Percentiles rank a stretch among this genome's conserved stretches.
Conservation (phyloP, 37 sponge, comb jelly and placozoan species). For the Mnemiopsis leidyi region DNA sequence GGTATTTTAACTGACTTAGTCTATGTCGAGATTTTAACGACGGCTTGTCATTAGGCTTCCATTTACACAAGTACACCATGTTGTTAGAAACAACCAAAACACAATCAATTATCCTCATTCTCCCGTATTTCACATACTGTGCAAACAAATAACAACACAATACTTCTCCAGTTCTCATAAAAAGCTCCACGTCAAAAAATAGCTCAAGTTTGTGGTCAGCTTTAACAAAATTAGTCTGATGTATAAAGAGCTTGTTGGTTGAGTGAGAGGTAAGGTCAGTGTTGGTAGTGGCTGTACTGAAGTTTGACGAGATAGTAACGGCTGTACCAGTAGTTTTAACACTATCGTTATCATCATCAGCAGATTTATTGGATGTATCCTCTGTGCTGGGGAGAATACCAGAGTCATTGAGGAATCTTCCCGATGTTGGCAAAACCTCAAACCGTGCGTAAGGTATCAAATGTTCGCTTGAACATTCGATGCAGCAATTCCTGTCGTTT, state of each 20-base stretch:
- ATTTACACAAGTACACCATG: not conserved
- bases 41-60: not conserved
- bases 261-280: not conserved
- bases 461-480: not conserved
- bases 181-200: conserved; percentile 11
- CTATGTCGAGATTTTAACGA: not conserved
- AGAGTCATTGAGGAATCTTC: not conserved
- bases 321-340: no score
- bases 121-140: not conserved
- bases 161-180: not conserved
- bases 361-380: not conserved
- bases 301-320: not conserved
- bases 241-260: not conserved
- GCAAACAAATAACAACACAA: conserved; percentile 10
- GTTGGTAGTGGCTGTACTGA: not conserved
- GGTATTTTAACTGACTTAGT: not conserved
- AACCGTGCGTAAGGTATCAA: not conserved
- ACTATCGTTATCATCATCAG: not conserved
- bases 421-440: no score
- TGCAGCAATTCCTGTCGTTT: not conserved
- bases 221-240: conserved; percentile 16
- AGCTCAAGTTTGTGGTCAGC: conserved; percentile 10
- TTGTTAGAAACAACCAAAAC: conserved; percentile 1
- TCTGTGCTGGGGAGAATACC: not conserved
- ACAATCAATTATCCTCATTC: not conserved